Evolutionary conservation across 1,140 invertebrate species (phyloP), one percentile per base, ranked within the genome.

Genomic region (Neocloeon triangulifer): DNA sequence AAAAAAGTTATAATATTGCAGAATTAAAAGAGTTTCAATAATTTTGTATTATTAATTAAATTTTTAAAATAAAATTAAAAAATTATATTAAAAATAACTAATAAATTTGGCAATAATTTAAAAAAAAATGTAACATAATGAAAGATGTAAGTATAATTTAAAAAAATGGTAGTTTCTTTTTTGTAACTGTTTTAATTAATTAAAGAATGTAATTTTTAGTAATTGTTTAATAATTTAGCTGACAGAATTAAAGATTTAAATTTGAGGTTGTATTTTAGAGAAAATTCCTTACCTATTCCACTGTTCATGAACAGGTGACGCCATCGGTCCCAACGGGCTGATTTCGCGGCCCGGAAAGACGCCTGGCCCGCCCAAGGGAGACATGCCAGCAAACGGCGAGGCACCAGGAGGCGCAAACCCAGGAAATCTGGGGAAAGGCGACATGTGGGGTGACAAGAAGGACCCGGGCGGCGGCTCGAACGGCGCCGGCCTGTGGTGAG

Each of bases 211-310:
- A n/a, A n/a, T n/a, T n/a, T n/a, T n/a, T n/a, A n/a, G n/a, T n/a
- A n/a, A n/a, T n/a, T n/a, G n/a, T n/a, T n/a, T n/a, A n/a, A n/a
- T n/a, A n/a, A n/a, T n/a, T n/a, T n/a, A n/a, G n/a, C n/a, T n/a
- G n/a, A n/a, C n/a, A n/a, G n/a, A n/a, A n/a, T n/a, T n/a, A n/a
- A n/a, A n/a, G n/a, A n/a, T n/a, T n/a, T n/a, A n/a, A n/a, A n/a
- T n/a, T n/a, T n/a, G n/a, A n/a, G n/a, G n/a, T n/a, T n/a, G n/a
- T n/a, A n/a, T n/a, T n/a, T n/a, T n/a, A n/a, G n/a, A 37, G 22
- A 14, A 15, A 14, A 23, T 12, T 15, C 43, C 48, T 47, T 56
- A 70, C 66, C 59, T 58, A 51, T 73, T 66, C 73, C 73, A 77
- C 14, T 72, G 65, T 55, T 73, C 69, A 39, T 73, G 69, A 23